Conservation (phyloP, 2,888 invertebrate genomes). For the Dryomyza anilis region DNA sequence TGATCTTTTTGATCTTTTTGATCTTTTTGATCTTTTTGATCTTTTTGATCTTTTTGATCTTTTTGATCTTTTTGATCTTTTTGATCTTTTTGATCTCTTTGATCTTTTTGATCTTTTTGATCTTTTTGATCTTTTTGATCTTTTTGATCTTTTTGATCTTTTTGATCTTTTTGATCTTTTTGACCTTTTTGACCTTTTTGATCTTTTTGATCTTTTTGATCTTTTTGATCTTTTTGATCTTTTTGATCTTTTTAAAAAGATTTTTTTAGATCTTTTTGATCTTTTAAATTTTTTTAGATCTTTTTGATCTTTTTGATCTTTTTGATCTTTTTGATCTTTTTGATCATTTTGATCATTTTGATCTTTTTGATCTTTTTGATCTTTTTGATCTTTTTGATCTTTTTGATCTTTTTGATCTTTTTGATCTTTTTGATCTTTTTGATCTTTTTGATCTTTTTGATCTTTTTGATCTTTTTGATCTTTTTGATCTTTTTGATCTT, state of each 20-base stretch:
- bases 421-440: not conserved
- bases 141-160: not conserved
- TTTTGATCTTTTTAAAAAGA: not conserved
- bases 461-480: not conserved
- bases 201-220: not conserved
- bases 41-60: not conserved
- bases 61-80: not conserved
- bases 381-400: not conserved
- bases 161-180: not conserved
- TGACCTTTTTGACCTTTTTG: too few relatives aligned
- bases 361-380: not conserved
- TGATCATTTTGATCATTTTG: too few relatives aligned
- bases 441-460: conserved; percentile 4
- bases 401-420: not conserved
- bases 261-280: not conserved
- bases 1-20: conserved; percentile 1
- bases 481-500: not conserved
- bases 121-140: not conserved
- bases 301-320: too few relatives aligned
- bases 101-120: too few relatives aligned
- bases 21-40: not conserved
- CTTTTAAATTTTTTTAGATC: too few relatives aligned
- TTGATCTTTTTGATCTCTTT: too few relatives aligned
- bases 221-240: not conserved
- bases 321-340: not conserved